These are phyloP conservation scores for Orchesella cincta DNA, from an alignment of 1,140 invertebrate genomes.

Conservation along the genomic window DNA sequence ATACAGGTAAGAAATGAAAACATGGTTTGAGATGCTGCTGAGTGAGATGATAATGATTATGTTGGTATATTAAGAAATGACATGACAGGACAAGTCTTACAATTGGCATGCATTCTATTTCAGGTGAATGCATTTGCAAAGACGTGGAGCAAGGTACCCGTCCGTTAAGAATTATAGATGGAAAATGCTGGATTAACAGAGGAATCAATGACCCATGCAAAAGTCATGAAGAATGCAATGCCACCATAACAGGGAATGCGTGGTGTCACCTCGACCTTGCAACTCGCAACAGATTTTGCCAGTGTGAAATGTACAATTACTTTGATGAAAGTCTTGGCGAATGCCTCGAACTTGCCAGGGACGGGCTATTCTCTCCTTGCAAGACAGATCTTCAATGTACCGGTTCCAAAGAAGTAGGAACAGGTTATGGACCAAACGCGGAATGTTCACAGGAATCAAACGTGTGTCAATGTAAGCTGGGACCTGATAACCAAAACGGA, in stretches of 20 bases:
- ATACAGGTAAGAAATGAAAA: background rate
- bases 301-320: background rate
- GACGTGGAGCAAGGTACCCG: background rate
- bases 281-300: background rate
- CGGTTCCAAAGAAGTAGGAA: background rate
- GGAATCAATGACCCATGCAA: background rate
- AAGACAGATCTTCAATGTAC: slow-evolving; percentile 12
- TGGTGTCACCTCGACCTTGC: background rate
- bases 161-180: background rate
- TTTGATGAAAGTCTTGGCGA: background rate
- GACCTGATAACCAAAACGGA: background rate
- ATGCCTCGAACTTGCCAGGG: background rate
- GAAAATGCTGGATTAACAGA: background rate
- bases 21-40: background rate
- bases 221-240: background rate
- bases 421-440: background rate
- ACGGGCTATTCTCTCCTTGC: background rate
- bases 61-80: background rate
- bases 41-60: background rate
- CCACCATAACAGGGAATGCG: background rate
- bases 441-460: background rate
- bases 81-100: background rate
- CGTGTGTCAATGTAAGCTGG: background rate
- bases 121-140: background rate
- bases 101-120: background rate